phyloP scores from a whole-genome alignment of 1,140 invertebrate genomes.

The Leguminivora glycinivorella region DNA sequence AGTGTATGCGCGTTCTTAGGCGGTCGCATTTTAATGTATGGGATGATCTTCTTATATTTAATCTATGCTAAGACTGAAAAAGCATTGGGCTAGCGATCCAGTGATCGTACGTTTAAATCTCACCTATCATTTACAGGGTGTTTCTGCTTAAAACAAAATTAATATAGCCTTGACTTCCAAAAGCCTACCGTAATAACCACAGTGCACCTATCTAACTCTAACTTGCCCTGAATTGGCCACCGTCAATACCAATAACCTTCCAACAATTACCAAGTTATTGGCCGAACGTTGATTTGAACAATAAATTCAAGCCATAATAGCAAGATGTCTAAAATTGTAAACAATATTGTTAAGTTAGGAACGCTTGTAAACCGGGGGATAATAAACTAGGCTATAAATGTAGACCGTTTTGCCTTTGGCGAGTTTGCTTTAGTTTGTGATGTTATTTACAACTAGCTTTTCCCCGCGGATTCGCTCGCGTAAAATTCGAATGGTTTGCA shows the following conservation, averaged over 20 bases:
- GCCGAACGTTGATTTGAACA: not conserved
- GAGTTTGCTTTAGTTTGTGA: not conserved
- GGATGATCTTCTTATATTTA: too few species aligned
- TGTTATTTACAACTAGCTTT: too few species aligned
- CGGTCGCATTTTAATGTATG: too few species aligned
- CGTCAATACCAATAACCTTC: not conserved
- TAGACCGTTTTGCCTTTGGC: not conserved
- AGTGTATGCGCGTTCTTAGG: too few species aligned
- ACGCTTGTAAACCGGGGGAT: not conserved
- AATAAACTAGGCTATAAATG: conserved; percentile 5
- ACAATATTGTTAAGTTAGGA: conserved; percentile 1
- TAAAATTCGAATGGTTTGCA: too few species aligned
- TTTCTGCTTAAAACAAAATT: too few species aligned
- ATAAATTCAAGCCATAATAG: not conserved
- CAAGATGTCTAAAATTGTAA: conserved; percentile 1
- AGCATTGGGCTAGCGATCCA: too few species aligned
- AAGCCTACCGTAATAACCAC: not conserved
- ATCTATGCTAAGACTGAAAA: too few species aligned
- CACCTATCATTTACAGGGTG: too few species aligned
- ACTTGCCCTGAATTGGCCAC: not conserved
- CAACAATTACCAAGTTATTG: not conserved
- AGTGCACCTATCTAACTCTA: not conserved
- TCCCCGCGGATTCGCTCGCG: too few species aligned
- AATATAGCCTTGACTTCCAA: not conserved
- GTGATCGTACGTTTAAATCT: too few species aligned